Conservation (phyloP, 2,888 invertebrate genomes). For the Tiliacea citrago region DNA sequence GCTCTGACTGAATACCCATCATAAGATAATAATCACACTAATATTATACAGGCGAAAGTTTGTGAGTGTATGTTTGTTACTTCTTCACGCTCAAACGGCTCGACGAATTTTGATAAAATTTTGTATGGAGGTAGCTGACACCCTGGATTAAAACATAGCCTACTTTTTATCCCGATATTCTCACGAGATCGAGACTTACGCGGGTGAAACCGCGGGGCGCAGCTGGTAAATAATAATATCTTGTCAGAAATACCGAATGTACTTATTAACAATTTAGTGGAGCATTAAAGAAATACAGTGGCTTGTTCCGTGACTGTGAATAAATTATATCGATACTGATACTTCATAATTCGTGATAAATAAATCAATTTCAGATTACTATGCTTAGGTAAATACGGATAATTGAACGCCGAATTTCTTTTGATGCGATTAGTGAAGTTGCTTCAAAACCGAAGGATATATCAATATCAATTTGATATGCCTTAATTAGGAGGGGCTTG, state of each 20-base stretch:
- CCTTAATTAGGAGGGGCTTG: background rate
- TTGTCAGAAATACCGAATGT: background rate
- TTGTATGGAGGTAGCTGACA: too few relatives aligned
- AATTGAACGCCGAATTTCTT: conserved; percentile 21
- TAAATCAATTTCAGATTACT: conserved; percentile 31
- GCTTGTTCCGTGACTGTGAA: conserved; percentile 21
- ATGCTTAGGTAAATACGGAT: conserved; percentile 11
- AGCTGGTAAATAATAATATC: background rate
- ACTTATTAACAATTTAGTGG: background rate
- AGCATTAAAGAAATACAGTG: background rate
- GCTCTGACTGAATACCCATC: too few relatives aligned
- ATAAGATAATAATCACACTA: too few relatives aligned
- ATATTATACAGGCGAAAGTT: too few relatives aligned
- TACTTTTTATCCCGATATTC: too few relatives aligned
- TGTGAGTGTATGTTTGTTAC: too few relatives aligned
- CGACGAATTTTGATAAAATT: too few relatives aligned
- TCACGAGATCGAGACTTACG: too few relatives aligned
- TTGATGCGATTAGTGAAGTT: conserved; percentile 14
- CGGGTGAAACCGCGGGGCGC: too few relatives aligned
- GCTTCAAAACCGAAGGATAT: conserved; percentile 13
- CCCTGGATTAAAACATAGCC: too few relatives aligned
- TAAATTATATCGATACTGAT: conserved; percentile 4
- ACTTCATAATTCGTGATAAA: background rate
- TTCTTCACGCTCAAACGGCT: too few relatives aligned
- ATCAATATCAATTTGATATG: background rate